Percentiles rank a stretch among this genome's conserved stretches.
Evolutionary conservation across 2,113 vertebrate genomes (phyloP).

Genomic region (Mystacornis crossleyi): DNA sequence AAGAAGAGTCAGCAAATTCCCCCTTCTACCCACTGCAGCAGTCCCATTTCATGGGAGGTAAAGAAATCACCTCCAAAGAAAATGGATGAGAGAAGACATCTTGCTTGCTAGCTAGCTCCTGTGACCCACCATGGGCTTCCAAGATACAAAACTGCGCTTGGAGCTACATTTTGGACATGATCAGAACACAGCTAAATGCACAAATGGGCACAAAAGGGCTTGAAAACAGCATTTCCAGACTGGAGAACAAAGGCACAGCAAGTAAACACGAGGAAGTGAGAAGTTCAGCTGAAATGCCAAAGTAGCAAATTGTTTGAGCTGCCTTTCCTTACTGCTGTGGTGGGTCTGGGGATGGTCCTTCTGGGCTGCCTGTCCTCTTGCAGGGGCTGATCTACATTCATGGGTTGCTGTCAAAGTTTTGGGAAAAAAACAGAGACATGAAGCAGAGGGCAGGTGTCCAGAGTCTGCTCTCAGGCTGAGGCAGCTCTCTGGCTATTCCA

Average conservation of each 20-base stretch:
- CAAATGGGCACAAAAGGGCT: not conserved
- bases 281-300: slow-evolving; percentile 29
- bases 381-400: not conserved
- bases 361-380: not conserved
- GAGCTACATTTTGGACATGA: not conserved
- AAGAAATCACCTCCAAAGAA: not conserved
- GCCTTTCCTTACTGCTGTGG: not conserved
- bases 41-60: not conserved
- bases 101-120: not conserved
- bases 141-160: not conserved
- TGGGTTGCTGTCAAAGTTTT: not conserved
- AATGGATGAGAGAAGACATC: not conserved
- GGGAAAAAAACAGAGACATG: not conserved
- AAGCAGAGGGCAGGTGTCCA: not conserved
- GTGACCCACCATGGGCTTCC: not conserved
- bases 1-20: not conserved
- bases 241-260: slow-evolving; percentile 48
- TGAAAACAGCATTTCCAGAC: not conserved
- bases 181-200: not conserved
- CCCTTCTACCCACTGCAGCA: not conserved
- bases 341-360: not conserved
- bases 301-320: not conserved
- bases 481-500: not conserved
- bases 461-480: not conserved
- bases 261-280: slow-evolving; percentile 10